Evolutionary conservation across 2,888 invertebrate genomes (phyloP).

Genomic region (Orthonevra nobilis): DNA sequence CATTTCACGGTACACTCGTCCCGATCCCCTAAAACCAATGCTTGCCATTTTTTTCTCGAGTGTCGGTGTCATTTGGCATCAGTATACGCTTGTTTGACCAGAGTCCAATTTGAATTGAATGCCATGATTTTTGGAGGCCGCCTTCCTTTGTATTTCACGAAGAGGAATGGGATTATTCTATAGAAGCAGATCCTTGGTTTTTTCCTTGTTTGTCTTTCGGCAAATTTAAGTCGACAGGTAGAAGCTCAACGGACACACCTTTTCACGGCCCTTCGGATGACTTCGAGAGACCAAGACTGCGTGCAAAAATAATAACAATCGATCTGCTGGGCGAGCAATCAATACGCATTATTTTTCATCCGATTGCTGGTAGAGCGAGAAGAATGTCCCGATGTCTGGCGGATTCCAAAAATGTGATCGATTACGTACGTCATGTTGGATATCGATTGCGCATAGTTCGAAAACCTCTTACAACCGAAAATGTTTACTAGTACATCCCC

Average conservation of each 20-base stretch:
- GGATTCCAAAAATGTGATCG: conserved; percentile 36
- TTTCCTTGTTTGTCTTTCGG: conserved; percentile 23
- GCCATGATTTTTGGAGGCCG: conserved; percentile 65
- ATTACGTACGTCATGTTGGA: conserved; percentile 16
- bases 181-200: conserved; percentile 12
- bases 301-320: conserved; percentile 54
- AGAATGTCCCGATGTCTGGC: conserved; percentile 1
- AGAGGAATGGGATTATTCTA: conserved; percentile 65
- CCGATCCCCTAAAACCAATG: not conserved
- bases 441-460: conserved; percentile 35
- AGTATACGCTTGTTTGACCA: conserved; percentile 67
- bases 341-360: conserved; percentile 40
- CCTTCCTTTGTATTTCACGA: conserved; percentile 58
- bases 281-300: no score
- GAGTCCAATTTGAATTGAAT: conserved; percentile 69
- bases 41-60: conserved; percentile 9
- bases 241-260: conserved; percentile 65
- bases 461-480: no score
- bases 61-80: conserved; percentile 69
- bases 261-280: conserved; percentile 29
- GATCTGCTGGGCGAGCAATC: conserved; percentile 46
- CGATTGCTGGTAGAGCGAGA: conserved; percentile 23
- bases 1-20: conserved; percentile 36
- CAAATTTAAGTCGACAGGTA: conserved; percentile 66
- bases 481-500: not conserved